phyloP scores from a whole-genome alignment of 2,113 vertebrate genomes.

The Etheostoma cragini region DNA sequence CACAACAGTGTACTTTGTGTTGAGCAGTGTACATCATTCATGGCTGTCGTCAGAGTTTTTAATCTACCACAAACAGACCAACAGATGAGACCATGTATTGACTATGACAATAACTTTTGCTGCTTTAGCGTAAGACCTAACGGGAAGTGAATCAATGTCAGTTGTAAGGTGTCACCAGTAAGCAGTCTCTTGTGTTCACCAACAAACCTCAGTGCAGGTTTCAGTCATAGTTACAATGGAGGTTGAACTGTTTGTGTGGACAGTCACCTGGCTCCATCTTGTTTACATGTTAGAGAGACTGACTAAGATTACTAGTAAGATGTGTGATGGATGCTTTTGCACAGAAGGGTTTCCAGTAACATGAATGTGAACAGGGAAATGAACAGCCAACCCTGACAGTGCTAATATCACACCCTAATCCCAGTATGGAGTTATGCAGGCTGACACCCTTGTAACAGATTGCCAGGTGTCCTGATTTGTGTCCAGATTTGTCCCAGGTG shows the following conservation, averaged over 20 bases:
- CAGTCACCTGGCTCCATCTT: background rate
- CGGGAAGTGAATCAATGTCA: slow-evolving; percentile 5
- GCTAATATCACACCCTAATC: background rate
- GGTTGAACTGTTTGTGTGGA: background rate
- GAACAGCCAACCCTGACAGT: background rate
- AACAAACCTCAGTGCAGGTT: slow-evolving; percentile 7
- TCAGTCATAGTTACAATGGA: background rate
- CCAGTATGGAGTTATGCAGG: background rate
- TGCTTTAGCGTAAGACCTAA: background rate
- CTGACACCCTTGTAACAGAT: background rate
- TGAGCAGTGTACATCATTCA: background rate
- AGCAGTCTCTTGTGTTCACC: background rate
- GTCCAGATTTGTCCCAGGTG: too few relatives aligned
- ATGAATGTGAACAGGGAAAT: background rate
- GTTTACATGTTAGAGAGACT: background rate
- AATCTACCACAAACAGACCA: background rate
- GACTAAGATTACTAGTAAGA: background rate
- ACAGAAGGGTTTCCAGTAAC: background rate
- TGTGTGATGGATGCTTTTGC: background rate
- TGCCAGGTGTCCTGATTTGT: too few relatives aligned
- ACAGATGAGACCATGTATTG: background rate
- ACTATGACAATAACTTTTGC: background rate
- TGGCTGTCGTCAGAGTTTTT: background rate
- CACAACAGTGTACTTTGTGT: background rate
- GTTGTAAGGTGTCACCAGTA: background rate